Conservation (phyloP, 2,797 vertebrate species). For the Astyanax mexicanus region DNA sequence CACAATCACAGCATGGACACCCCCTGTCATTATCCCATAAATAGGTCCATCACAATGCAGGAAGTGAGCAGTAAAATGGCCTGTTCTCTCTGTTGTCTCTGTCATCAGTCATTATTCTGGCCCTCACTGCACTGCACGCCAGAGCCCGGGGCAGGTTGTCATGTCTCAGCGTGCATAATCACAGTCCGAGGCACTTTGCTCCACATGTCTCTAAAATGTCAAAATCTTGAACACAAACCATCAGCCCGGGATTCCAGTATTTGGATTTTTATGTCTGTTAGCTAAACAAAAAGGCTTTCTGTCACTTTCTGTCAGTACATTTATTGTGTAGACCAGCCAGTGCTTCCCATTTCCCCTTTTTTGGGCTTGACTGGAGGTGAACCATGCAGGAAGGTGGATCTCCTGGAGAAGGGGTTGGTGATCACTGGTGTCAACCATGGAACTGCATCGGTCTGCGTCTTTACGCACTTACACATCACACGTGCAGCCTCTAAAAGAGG, state of each 20-base stretch:
- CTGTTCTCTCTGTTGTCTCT: constrained; percentile 5
- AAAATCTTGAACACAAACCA: neutral
- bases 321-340: neutral
- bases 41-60: neutral
- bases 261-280: neutral
- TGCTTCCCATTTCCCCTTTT: neutral
- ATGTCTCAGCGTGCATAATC: constrained; percentile 15
- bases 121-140: neutral
- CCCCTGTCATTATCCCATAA: neutral
- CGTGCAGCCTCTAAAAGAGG: no score
- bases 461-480: no score
- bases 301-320: neutral
- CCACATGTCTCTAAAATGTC: neutral
- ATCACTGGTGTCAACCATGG: no score
- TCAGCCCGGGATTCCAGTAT: neutral
- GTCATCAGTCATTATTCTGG: constrained; percentile 15
- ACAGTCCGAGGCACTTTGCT: constrained; percentile 3
- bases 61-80: constrained; percentile 8
- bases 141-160: constrained; percentile 9
- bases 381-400: neutral
- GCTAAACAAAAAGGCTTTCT: neutral
- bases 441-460: no score
- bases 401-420: no score
- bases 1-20: neutral
- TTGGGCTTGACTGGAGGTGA: neutral